phyloP scores from a whole-genome alignment of 2,113 vertebrate genomes.

The Plecturocebus donacophilus region DNA sequence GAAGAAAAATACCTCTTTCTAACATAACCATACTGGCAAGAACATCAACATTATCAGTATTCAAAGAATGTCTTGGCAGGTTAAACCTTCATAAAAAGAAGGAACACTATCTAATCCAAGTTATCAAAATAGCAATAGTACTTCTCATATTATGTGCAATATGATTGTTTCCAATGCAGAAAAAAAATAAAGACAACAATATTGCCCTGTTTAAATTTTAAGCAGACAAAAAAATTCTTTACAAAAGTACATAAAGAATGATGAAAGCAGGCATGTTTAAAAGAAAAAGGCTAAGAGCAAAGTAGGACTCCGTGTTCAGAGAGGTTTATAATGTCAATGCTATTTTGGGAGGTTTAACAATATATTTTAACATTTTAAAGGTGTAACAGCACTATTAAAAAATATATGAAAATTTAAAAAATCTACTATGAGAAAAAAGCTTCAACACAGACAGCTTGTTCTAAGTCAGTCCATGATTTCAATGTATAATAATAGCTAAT shows the following conservation, averaged over 20 bases:
- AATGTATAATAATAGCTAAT: not conserved
- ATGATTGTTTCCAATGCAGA: conserved; percentile 81
- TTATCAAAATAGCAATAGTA: conserved; percentile 87
- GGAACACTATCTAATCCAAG: conserved; percentile 87
- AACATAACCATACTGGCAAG: conserved; percentile 88
- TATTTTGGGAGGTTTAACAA: not conserved
- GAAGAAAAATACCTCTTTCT: conserved; percentile 90
- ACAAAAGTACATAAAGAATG: conserved; percentile 1
- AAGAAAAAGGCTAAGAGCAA: not conserved
- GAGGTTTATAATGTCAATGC: not conserved
- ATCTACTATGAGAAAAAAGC: not conserved
- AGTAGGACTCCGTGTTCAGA: not conserved
- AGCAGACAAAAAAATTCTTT: not conserved
- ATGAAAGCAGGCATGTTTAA: not conserved
- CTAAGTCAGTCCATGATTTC: not conserved
- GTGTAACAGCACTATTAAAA: not conserved
- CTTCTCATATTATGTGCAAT: conserved; percentile 82
- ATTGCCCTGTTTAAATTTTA: conserved; percentile 37
- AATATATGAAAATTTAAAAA: not conserved
- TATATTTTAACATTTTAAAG: conserved; percentile 18
- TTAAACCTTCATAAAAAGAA: conserved; percentile 89
- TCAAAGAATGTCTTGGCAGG: conserved; percentile 89
- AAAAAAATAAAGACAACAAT: conserved; percentile 60
- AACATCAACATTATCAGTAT: conserved; percentile 88
- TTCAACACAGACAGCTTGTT: not conserved